A percentile compares a stretch with the other conserved stretches of the same genome.
Conservation (phyloP, 2,113 vertebrate species). For the Poeciliopsis retropinna region DNA sequence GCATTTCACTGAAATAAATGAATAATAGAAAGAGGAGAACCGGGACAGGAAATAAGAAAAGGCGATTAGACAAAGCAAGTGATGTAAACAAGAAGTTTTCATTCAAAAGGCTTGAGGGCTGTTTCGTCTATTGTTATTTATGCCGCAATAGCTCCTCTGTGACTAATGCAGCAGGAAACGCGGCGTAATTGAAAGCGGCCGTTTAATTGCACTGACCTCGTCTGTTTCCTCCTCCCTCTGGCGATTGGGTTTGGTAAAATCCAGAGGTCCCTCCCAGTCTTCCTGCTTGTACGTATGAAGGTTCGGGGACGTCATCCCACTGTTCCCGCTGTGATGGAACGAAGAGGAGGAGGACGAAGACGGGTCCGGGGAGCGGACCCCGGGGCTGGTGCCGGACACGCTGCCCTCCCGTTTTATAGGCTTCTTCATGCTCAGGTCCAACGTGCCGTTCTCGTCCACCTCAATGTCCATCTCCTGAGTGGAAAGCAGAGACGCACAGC, state of each 20-base stretch:
- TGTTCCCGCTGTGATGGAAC: conserved; percentile 87
- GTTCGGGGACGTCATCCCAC: conserved; percentile 90
- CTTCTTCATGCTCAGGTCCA: conserved; percentile 98
- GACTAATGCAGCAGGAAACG: conserved; percentile 30
- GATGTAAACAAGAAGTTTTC: conserved; percentile 60
- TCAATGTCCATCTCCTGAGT: conserved; percentile 91
- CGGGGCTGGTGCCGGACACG: conserved; percentile 87
- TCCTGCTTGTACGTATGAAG: conserved; percentile 92
- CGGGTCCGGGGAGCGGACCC: conserved; percentile 87
- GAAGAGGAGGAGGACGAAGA: conserved; percentile 78
- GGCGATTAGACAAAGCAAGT: conserved; percentile 44
- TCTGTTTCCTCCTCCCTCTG: conserved; percentile 93
- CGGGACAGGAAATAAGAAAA: conserved; percentile 51
- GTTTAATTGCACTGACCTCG: conserved; percentile 82
- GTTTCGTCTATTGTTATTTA: conserved; percentile 54
- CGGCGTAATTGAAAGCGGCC: background rate
- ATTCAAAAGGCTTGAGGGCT: conserved; percentile 41
- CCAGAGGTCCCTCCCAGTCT: conserved; percentile 95
- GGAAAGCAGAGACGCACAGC: background rate
- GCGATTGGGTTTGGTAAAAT: conserved; percentile 96
- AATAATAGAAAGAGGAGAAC: conserved; percentile 62
- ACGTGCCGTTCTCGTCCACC: conserved; percentile 96
- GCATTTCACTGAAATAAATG: conserved; percentile 47
- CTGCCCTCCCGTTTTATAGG: conserved; percentile 88
- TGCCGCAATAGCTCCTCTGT: conserved; percentile 55